Percentiles rank a stretch among this genome's conserved stretches.
Conservation (phyloP, 2,113 vertebrate genomes). For the Rhombomys opimus region DNA sequence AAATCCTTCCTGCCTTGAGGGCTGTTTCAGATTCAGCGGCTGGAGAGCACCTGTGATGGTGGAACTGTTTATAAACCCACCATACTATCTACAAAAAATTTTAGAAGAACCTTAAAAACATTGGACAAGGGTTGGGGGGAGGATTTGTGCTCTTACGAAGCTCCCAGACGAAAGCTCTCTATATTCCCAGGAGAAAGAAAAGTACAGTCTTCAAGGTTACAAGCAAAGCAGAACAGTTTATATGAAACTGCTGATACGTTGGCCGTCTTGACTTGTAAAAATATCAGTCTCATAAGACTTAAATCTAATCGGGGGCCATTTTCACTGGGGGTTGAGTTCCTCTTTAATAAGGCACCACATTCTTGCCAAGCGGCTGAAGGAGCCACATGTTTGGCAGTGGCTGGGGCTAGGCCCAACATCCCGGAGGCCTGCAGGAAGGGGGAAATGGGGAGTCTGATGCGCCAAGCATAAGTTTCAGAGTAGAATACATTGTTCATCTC, state of each 20-base stretch:
- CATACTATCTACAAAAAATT: not conserved
- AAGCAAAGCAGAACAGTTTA: not conserved
- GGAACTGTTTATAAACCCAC: not conserved
- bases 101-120: not conserved
- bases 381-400: not conserved
- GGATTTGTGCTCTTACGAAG: not conserved
- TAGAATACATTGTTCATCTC: not conserved
- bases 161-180: not conserved
- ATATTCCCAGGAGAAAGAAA: not conserved
- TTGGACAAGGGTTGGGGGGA: not conserved
- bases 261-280: not conserved
- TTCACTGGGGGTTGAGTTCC: not conserved
- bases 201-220: not conserved
- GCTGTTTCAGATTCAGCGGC: not conserved
- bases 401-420: not conserved
- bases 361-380: not conserved
- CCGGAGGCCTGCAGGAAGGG: not conserved
- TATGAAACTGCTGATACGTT: not conserved
- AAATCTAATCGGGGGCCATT: not conserved
- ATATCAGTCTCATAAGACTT: not conserved
- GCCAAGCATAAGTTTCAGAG: not conserved
- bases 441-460: no score
- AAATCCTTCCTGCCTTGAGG: not conserved
- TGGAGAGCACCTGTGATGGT: not conserved
- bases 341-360: not conserved